Percentiles rank a stretch among this genome's conserved stretches.
Evolutionary conservation across 2,888 invertebrate species (phyloP).

Genomic region (Stenichneumon culpator): DNA sequence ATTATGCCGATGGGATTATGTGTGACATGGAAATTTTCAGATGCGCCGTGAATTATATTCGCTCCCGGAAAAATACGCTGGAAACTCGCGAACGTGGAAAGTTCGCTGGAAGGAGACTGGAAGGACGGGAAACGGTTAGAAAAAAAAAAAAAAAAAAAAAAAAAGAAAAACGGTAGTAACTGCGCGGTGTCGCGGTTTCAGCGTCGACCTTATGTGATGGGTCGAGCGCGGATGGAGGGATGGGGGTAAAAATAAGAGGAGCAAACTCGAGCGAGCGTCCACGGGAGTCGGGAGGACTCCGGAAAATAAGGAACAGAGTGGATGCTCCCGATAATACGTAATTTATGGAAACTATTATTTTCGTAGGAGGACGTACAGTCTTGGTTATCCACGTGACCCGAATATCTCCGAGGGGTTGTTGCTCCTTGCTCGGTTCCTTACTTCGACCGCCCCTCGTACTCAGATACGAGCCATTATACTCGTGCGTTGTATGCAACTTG

Average conservation of each 20-base stretch:
- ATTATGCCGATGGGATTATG: not conserved
- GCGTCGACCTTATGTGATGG: not conserved
- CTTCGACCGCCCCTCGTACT: constrained; percentile 11
- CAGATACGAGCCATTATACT: constrained; percentile 36
- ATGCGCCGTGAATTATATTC: not conserved
- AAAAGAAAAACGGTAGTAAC: not conserved
- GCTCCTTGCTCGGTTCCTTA: constrained; percentile 7
- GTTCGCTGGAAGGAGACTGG: not conserved
- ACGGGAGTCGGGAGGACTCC: not conserved
- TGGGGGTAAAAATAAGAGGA: not conserved
- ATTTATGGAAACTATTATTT: constrained; percentile 67
- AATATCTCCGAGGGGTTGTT: constrained; percentile 51
- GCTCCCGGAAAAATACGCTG: not conserved
- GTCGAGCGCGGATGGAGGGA: not conserved
- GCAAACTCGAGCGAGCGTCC: not conserved
- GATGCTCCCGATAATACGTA: constrained; percentile 64
- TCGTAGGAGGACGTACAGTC: constrained; percentile 46
- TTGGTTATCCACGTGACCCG: constrained; percentile 56
- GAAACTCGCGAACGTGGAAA: not conserved
- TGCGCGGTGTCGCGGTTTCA: not conserved
- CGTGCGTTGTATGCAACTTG: constrained; percentile 34
- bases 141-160: too few species aligned
- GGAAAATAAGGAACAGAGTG: constrained; percentile 47
- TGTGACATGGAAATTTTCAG: not conserved
- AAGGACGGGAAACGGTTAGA: not conserved